Evolutionary conservation across 2,797 vertebrate species (phyloP).

Genomic region (Glossophaga mutica): DNA sequence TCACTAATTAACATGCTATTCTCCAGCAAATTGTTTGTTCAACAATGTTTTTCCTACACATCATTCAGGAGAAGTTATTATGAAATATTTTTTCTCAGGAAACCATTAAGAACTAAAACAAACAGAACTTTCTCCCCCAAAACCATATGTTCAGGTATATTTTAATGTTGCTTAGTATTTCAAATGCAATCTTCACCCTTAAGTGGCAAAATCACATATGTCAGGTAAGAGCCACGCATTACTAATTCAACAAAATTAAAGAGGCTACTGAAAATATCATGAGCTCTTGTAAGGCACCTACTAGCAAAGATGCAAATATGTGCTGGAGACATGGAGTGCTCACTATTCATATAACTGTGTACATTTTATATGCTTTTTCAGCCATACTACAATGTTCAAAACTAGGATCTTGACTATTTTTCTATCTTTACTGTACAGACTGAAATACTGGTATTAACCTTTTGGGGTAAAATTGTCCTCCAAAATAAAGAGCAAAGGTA

Average conservation of each 20-base stretch:
- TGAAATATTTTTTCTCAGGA: background rate
- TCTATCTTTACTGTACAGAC: background rate
- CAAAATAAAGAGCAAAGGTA: slow-evolving; percentile 27
- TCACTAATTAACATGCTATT: background rate
- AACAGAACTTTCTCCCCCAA: background rate
- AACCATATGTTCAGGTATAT: background rate
- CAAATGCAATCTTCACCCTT: background rate
- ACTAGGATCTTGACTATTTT: background rate
- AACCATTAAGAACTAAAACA: background rate
- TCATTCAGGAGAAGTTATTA: background rate
- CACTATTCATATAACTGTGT: background rate
- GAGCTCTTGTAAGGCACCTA: background rate
- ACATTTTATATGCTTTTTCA: background rate
- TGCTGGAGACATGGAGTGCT: background rate
- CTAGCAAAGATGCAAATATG: background rate
- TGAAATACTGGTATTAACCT: background rate
- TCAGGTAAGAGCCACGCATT: background rate
- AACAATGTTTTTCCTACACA: background rate
- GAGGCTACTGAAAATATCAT: background rate
- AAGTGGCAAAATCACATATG: background rate
- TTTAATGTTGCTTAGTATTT: slow-evolving; percentile 23
- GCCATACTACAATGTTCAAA: background rate
- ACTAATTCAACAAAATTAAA: background rate
- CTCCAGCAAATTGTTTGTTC: background rate
- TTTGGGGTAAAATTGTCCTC: background rate